A percentile compares a stretch with the other conserved stretches of the same genome.
These are phyloP conservation scores for Mythimna vitellina DNA, from an alignment of 2,888 invertebrate species.

Conservation along the genomic window DNA sequence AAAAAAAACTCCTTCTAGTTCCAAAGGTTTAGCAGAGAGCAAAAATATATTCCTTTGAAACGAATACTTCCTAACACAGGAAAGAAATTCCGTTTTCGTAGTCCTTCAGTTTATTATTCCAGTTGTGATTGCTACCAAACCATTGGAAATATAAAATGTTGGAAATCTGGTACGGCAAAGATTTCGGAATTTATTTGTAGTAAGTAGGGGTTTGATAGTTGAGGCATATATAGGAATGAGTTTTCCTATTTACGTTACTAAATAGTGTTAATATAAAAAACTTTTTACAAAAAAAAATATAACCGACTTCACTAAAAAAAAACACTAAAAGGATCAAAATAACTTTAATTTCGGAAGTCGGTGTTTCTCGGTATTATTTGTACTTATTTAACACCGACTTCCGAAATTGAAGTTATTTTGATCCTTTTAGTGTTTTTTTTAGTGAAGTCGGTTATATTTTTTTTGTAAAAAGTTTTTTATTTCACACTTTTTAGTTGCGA, in stretches of 20 bases:
- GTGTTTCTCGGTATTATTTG: too few relatives aligned
- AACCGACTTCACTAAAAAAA: too few relatives aligned
- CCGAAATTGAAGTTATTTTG: too few relatives aligned
- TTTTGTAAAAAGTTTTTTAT: too few relatives aligned
- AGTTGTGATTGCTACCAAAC: constrained; percentile 56
- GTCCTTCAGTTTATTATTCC: constrained; percentile 62
- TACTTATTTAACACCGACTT: too few relatives aligned
- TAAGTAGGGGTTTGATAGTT: constrained; percentile 7
- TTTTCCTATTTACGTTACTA: not conserved
- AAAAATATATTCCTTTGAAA: constrained; percentile 61
- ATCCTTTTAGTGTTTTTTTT: too few relatives aligned
- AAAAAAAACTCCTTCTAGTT: constrained; percentile 72
- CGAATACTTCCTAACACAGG: constrained; percentile 52
- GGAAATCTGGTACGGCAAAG: constrained; percentile 31
- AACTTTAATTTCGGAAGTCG: too few relatives aligned
- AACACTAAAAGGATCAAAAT: too few relatives aligned
- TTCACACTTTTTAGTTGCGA: too few relatives aligned
- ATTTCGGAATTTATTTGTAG: constrained; percentile 12
- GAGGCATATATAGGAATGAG: not conserved
- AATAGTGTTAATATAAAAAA: too few relatives aligned
- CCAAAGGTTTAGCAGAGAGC: constrained; percentile 57
- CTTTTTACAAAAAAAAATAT: too few relatives aligned
- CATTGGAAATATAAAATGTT: constrained; percentile 50
- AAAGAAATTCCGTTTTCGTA: constrained; percentile 66
- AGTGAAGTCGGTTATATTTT: too few relatives aligned